A percentile compares a stretch with the other conserved stretches of the same genome.
phyloP scores from a whole-genome alignment of 2,113 vertebrate species.

The Eclectus roratus region DNA sequence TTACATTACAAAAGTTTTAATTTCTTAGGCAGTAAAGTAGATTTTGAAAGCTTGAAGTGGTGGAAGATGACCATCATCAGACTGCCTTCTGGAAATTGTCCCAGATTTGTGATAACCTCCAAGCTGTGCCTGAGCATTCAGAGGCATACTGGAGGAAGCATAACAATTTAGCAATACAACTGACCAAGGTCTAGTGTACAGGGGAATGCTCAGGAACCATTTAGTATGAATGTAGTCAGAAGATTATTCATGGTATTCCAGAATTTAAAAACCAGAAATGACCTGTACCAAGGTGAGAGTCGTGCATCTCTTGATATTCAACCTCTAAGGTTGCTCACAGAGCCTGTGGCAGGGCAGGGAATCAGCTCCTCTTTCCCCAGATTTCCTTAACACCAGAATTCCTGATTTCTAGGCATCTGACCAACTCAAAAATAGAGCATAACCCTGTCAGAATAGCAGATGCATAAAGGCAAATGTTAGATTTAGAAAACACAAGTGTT shows the following conservation, averaged over 20 bases:
- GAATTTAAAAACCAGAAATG: not conserved
- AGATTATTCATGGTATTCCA: not conserved
- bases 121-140: not conserved
- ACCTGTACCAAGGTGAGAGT: not conserved
- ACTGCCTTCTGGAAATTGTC: not conserved
- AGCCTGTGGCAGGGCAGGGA: not conserved
- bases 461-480: not conserved
- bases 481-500: not conserved
- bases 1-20: not conserved
- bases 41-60: not conserved
- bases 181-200: not conserved
- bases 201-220: not conserved
- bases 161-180: not conserved
- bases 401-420: not conserved
- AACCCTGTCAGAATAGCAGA: not conserved
- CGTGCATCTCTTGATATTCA: not conserved
- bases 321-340: not conserved
- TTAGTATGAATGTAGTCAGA: not conserved
- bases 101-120: not conserved
- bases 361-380: not conserved
- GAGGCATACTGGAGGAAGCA: not conserved
- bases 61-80: not conserved
- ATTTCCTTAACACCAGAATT: not conserved
- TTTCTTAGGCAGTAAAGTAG: not conserved
- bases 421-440: not conserved